Base-by-base conservation (phyloP, 2,888 invertebrate species). In the Agrilus biguttatus region DNA sequence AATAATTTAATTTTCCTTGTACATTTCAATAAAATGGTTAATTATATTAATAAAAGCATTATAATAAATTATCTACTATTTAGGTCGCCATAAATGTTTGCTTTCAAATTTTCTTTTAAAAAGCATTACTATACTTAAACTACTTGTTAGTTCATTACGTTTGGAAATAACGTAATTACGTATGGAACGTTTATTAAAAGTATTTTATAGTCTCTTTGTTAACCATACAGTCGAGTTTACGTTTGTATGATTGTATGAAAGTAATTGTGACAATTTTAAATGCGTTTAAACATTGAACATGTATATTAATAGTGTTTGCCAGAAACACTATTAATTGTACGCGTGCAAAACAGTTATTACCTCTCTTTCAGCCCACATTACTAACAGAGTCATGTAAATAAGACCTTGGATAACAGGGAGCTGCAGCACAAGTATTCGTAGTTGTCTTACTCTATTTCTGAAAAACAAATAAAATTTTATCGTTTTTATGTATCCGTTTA, bases 371-470 rank as follows among this genome's bases (percentile, higher is more conserved):
- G 76, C 72, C 74, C 77, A 77, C 60, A 78, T 67, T 2, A 76
- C 67, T 3, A 80, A 58, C 33, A 77, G 62, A 5, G 72, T 62
- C 51, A 76, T 62, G 56, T 78, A 78, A 44, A 78, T 68, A 6
- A 78, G 51, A 14, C 71, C 74, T 65, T 83, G 83, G 37, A 81
- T 69, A 35, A 83, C 68, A 14, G 83, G 80, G 58, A 83, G 69
- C 61, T 83, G 83, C 39, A 83, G 67, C 36, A 82, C 76, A 46
- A 79, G 61, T 53, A 75, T 66, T 45, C 78, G 67, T 45, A 79
- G 56, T 54, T 66, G 66, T 48, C 62, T 60, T 45, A 79, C 57
- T 46, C 68, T 69, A 50, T 66, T 68, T 52, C 79, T 79, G 67
- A 42, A 72, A 71, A 37, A 47, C 48, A 52, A 46, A 46, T 19